phyloP scores from a whole-genome alignment of 1,140 invertebrate species.

The Ectropis grisescens region DNA sequence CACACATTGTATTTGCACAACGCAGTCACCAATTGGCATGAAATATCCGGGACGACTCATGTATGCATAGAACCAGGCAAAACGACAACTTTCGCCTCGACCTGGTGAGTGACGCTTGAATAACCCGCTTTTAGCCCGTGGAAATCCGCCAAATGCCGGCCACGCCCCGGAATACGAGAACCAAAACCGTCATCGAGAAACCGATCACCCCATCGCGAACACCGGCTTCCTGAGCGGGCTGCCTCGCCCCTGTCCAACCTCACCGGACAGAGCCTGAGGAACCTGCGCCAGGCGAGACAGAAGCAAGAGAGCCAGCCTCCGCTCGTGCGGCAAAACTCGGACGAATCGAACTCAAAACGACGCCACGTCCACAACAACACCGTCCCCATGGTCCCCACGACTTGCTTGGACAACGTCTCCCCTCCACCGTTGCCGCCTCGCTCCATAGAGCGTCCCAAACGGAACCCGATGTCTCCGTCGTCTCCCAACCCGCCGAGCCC shows the following conservation, averaged over 20 bases:
- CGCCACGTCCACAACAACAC: slow-evolving; percentile 34
- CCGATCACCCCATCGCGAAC: slow-evolving; percentile 11
- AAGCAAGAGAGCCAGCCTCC: slow-evolving; percentile 27
- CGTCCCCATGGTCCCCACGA: slow-evolving; percentile 43
- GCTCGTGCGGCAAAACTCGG: slow-evolving; percentile 33
- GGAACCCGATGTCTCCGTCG: slow-evolving; percentile 18
- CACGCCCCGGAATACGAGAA: slow-evolving; percentile 24
- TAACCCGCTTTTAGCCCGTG: slow-evolving; percentile 18
- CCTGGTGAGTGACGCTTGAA: slow-evolving; percentile 2
- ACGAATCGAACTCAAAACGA: slow-evolving; percentile 24
- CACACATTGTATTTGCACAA: too few relatives aligned
- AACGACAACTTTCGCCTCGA: slow-evolving; percentile 19
- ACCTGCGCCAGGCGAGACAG: slow-evolving; percentile 33
- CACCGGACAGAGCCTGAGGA: slow-evolving; percentile 56
- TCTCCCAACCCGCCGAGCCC: neutral
- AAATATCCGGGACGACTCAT: too few relatives aligned
- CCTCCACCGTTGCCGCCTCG: slow-evolving; percentile 67
- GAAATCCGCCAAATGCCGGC: slow-evolving; percentile 12
- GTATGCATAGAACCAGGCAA: slow-evolving; percentile 20
- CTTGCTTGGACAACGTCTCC: slow-evolving; percentile 60
- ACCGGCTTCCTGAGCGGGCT: slow-evolving; percentile 65
- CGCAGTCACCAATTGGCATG: too few relatives aligned
- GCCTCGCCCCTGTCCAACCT: slow-evolving; percentile 70
- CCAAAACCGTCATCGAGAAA: slow-evolving; percentile 13
- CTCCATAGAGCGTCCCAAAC: slow-evolving; percentile 32